Evolutionary conservation across 1,140 invertebrate species (phyloP).

Genomic region (Drosophila ananassae): DNA sequence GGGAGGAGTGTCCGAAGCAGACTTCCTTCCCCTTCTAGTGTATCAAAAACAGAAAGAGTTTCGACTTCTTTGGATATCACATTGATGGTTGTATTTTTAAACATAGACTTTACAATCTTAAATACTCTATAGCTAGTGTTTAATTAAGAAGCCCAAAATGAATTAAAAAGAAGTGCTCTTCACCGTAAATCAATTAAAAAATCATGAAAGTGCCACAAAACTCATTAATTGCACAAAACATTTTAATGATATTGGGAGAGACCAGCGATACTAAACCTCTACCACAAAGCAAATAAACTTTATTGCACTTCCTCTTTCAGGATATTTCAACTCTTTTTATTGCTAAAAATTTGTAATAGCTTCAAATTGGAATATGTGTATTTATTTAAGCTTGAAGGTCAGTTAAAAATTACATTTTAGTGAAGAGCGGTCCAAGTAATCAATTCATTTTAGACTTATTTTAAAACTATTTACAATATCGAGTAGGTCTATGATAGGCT

Average conservation of each 20-base stretch:
- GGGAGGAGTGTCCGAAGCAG: conserved; percentile 3
- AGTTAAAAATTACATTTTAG: conserved; percentile 13
- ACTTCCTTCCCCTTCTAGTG: not conserved
- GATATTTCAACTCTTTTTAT: not conserved
- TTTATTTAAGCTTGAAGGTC: conserved; percentile 31
- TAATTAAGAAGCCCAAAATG: conserved; percentile 15
- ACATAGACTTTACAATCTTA: conserved; percentile 29
- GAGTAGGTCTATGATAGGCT: conserved; percentile 21
- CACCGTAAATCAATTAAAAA: not conserved
- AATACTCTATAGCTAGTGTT: conserved; percentile 16
- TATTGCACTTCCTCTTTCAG: conserved; percentile 52
- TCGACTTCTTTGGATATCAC: conserved; percentile 64
- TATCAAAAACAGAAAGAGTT: conserved; percentile 1
- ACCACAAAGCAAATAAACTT: conserved; percentile 15
- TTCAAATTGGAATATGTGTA: conserved; percentile 15
- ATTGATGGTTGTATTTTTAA: conserved; percentile 63
- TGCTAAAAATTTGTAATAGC: conserved; percentile 31
- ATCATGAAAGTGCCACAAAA: not conserved
- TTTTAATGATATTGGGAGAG: not conserved
- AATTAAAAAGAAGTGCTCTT: conserved; percentile 22
- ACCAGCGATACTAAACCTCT: not conserved
- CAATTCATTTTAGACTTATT: conserved; percentile 31
- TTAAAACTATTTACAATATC: conserved; percentile 60
- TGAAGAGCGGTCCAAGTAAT: conserved; percentile 60
- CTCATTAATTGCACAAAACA: too few species aligned